phyloP scores from a whole-genome alignment of 2,797 vertebrate genomes.

The Eptatretus atami region DNA sequence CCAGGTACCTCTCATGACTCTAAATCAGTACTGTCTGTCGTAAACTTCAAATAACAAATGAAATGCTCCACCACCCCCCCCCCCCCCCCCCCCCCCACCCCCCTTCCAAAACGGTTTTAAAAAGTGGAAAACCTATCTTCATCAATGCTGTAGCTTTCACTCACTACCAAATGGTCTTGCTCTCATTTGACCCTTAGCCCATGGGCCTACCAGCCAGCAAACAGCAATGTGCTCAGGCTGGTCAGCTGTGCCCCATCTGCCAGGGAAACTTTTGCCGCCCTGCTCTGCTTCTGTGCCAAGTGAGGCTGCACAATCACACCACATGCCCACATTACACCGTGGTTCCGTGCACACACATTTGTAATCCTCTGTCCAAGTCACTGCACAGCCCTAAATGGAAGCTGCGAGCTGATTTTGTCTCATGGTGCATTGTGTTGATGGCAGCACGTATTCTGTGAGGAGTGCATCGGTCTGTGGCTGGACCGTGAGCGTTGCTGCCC shows the following conservation, averaged over 20 bases:
- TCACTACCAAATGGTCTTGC: not conserved
- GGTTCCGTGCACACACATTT: not conserved
- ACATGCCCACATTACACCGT: not conserved
- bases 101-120: too few species aligned
- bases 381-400: not conserved
- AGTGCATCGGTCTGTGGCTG: slow-evolving; percentile 80
- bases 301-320: slow-evolving; percentile 12
- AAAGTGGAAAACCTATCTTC: too few species aligned
- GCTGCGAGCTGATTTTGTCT: not conserved
- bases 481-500: slow-evolving; percentile 73
- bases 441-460: slow-evolving; percentile 90
- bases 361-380: not conserved
- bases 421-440: slow-evolving; percentile 7
- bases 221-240: slow-evolving; percentile 75
- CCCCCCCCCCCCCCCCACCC: too few species aligned
- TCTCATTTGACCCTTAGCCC: slow-evolving; percentile 18
- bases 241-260: slow-evolving; percentile 74
- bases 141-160: too few species aligned
- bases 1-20: too few species aligned
- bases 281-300: slow-evolving; percentile 63
- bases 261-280: slow-evolving; percentile 77
- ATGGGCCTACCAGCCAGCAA: slow-evolving; percentile 53
- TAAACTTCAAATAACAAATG: too few species aligned
- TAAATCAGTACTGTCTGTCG: too few species aligned
- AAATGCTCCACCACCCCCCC: too few species aligned